Evolutionary conservation across 1,140 invertebrate genomes (phyloP).

Genomic region (Trachymyrmex septentrionalis): DNA sequence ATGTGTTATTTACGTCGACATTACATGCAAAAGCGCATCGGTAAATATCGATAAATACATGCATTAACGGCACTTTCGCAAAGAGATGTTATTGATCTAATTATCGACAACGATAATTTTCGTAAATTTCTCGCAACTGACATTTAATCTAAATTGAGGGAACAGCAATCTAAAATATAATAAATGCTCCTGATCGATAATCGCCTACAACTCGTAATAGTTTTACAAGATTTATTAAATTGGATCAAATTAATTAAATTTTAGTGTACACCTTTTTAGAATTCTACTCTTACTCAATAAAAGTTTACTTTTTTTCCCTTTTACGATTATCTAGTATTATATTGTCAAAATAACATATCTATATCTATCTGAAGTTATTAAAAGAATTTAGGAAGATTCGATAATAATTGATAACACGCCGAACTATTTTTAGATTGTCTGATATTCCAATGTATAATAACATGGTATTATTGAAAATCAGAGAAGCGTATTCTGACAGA

Average conservation of each 20-base stretch:
- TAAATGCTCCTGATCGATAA: conserved; percentile 15
- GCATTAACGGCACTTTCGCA: background rate
- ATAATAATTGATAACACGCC: conserved; percentile 13
- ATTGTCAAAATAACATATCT: background rate
- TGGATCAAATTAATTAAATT: conserved; percentile 22
- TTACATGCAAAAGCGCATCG: conserved; percentile 19
- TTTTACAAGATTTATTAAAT: conserved; percentile 27
- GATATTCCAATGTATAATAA: background rate
- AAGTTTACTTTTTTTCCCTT: background rate
- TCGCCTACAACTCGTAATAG: background rate
- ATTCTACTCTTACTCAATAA: background rate
- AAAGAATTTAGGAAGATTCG: background rate
- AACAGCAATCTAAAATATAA: background rate
- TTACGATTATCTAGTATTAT: background rate
- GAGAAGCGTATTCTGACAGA: background rate
- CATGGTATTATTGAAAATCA: background rate
- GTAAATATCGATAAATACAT: conserved; percentile 17
- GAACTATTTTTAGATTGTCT: background rate
- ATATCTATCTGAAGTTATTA: background rate
- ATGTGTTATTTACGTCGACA: conserved; percentile 44
- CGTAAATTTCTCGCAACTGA: background rate
- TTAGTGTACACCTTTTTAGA: background rate
- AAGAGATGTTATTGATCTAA: background rate
- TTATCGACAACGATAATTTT: conserved; percentile 25
- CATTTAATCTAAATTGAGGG: conserved; percentile 10